Base-by-base conservation (phyloP, 2,888 invertebrate genomes). In the Drosophila siamana region DNA sequence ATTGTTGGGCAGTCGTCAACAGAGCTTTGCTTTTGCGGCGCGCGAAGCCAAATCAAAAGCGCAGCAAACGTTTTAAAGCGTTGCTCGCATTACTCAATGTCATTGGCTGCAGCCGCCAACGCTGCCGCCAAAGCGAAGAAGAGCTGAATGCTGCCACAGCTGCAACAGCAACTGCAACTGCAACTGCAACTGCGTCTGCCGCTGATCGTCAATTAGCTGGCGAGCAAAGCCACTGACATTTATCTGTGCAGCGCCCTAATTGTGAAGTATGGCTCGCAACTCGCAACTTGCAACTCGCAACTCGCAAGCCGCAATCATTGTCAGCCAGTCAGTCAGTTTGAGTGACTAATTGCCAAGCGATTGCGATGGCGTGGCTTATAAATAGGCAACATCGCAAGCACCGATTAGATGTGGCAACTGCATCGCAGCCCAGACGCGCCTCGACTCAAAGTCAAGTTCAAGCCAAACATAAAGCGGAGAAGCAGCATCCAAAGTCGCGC, bases 21-120 rank as follows among this genome's bases (percentile, higher is more conserved):
- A 67, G 73, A 11, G 33, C 33, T 56, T 54, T 36, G 33, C 33
- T 56, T 54, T 36, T 46, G 85, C 69, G 68, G 63, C 69, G 60
- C 57, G 70, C 28, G 78, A 77, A 72, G 13, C 36, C 84, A 88
- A 88, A 80, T 86, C 88, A 86, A 83, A 79, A 83, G 84, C 63
- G 52, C 47, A 8, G 22, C 72, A 68, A 67, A 44, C 65, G 66
- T 64, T 71, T 61, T 68, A 67, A 78, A 77, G 78, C 74, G 68
- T 73, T 69, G 78, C 72, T 69, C 80, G 72, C 89, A 85, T 85
- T 85, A 88, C 88, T 85, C 89, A 88, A 87, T 85, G 84, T 85
- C 84, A 85, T 64, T 73, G 80, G 56, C 60, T 47, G 33, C 33
- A 33, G 80, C 80, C 76, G 78, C 78, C 78, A 77, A 78, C 78